Conservation (phyloP, 2,113 vertebrate genomes). For the Calidris pygmaea region DNA sequence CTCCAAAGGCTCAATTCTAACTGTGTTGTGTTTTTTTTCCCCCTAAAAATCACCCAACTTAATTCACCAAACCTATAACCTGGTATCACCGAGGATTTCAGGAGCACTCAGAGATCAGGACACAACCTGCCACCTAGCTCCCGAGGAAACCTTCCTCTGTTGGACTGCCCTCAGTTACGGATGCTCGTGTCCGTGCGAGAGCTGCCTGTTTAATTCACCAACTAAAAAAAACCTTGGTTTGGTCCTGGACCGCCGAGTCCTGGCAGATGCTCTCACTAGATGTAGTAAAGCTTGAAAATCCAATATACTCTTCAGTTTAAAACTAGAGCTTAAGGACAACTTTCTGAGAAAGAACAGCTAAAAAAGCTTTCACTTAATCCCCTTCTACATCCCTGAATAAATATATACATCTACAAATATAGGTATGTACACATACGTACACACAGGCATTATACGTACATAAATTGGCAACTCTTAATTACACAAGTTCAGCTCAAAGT, state of each 20-base stretch:
- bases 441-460: not conserved
- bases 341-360: not conserved
- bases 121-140: not conserved
- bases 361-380: not conserved
- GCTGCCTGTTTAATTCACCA: not conserved
- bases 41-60: not conserved
- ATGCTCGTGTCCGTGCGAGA: accelerated
- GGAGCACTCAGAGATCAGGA: not conserved
- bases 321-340: not conserved
- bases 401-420: not conserved
- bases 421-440: not conserved
- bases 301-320: not conserved
- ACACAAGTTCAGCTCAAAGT: not conserved
- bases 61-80: not conserved
- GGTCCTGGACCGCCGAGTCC: not conserved
- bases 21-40: too few relatives aligned
- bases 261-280: not conserved
- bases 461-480: not conserved
- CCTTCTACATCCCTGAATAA: not conserved
- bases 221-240: not conserved
- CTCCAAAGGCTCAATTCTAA: not conserved
- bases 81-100: not conserved
- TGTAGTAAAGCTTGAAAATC: not conserved
- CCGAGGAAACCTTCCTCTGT: not conserved
- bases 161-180: not conserved